Evolutionary conservation across 1,140 invertebrate genomes (phyloP).

Genomic region (Drosophila grimshawi): DNA sequence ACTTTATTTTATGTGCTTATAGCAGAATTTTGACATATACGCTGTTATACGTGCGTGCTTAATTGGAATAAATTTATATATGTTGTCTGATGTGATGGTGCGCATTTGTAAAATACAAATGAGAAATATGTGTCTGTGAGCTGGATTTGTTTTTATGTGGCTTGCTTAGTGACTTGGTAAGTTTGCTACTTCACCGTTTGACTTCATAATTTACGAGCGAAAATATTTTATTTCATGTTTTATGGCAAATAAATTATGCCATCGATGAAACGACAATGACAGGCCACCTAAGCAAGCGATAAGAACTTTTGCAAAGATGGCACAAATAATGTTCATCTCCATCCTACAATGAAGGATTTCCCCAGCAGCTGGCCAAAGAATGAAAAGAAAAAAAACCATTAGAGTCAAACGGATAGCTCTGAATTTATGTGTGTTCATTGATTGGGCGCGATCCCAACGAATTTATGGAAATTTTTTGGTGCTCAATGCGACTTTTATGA

Average conservation of each 20-base stretch:
- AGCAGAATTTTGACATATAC: constrained; percentile 1
- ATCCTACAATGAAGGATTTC: constrained; percentile 22
- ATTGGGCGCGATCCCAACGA: constrained; percentile 56
- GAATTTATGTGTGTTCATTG: constrained; percentile 77
- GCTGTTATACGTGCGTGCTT: constrained; percentile 4
- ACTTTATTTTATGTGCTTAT: constrained; percentile 4
- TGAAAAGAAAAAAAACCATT: background rate
- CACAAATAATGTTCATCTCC: constrained; percentile 21
- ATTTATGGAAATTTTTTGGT: constrained; percentile 73
- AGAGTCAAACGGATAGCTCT: constrained; percentile 61
- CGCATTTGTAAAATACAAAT: constrained; percentile 5
- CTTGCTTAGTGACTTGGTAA: constrained; percentile 21
- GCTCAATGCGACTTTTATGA: constrained; percentile 73
- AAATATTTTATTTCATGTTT: constrained; percentile 80
- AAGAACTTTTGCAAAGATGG: constrained; percentile 60
- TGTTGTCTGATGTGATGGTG: constrained; percentile 2
- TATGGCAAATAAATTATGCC: constrained; percentile 78
- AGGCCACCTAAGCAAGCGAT: constrained; percentile 63
- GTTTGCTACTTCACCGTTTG: constrained; percentile 13
- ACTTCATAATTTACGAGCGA: constrained; percentile 75
- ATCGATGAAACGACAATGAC: constrained; percentile 44
- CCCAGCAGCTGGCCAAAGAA: constrained; percentile 17
- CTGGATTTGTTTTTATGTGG: constrained; percentile 44
- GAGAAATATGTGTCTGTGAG: constrained; percentile 5
- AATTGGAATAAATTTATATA: constrained; percentile 41